Conservation (phyloP, 2,888 invertebrate genomes). For the Drosophila phalerata region DNA sequence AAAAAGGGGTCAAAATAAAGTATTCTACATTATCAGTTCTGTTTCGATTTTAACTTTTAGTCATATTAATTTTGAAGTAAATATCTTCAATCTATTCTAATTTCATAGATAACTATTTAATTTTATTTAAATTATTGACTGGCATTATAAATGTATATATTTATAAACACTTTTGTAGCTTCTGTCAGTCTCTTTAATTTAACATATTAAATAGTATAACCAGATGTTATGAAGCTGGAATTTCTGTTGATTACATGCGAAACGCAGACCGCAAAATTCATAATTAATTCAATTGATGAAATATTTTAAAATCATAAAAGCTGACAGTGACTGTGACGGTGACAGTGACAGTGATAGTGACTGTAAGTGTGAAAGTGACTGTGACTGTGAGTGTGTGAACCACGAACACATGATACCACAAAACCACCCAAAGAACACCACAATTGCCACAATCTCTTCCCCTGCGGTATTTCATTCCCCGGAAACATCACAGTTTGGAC, state of each 20-base stretch:
- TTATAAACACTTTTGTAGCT: neutral
- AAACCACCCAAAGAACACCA: neutral
- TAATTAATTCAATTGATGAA: slow-evolving; percentile 76
- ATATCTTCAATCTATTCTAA: no score
- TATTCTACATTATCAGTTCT: no score
- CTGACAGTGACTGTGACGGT: slow-evolving; percentile 32
- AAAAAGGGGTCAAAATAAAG: no score
- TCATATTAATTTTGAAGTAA: no score
- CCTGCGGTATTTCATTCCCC: slow-evolving; percentile 14
- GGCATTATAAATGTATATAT: neutral
- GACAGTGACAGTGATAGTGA: neutral
- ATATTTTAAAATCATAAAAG: slow-evolving; percentile 70
- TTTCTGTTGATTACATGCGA: slow-evolving; percentile 38
- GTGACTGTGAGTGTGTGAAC: slow-evolving; percentile 9
- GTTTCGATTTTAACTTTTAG: no score
- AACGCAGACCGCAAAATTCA: slow-evolving; percentile 66
- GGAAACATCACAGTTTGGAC: slow-evolving; percentile 53
- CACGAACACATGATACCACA: slow-evolving; percentile 17
- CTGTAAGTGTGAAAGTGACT: neutral
- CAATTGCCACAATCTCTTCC: neutral
- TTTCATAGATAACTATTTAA: no score
- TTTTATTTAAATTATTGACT: no score
- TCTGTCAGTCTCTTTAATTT: neutral
- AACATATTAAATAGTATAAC: neutral
- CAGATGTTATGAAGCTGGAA: neutral